phyloP scores from a whole-genome alignment of 2,113 vertebrate species.

The Fulmarus glacialis region DNA sequence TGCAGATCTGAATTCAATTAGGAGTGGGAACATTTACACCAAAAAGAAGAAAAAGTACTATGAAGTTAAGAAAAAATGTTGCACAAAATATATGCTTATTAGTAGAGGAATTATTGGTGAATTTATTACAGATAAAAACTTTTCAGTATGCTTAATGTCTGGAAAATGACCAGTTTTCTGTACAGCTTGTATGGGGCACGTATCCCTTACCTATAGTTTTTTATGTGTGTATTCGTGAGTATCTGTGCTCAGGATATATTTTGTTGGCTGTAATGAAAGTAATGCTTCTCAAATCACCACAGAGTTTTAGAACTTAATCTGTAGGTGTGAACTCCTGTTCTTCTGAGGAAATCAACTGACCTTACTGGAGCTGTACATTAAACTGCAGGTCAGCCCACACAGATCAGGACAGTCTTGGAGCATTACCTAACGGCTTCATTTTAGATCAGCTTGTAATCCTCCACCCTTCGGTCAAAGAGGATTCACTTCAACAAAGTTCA shows the following conservation, averaged over 20 bases:
- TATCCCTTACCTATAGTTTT: neutral
- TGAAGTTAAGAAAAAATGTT: neutral
- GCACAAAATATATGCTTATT: neutral
- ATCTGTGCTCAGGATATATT: neutral
- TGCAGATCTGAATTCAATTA: neutral
- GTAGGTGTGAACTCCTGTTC: neutral
- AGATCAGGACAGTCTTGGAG: neutral
- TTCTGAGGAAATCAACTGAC: neutral
- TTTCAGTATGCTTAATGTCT: neutral
- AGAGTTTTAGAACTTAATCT: neutral
- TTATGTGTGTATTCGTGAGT: neutral
- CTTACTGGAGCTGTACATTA: neutral
- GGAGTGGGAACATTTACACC: neutral
- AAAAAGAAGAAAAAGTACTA: neutral
- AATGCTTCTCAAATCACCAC: neutral
- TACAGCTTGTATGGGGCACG: rapidly evolving
- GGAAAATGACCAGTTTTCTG: neutral
- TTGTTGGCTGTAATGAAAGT: neutral
- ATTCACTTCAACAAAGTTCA: neutral
- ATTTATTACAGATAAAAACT: neutral
- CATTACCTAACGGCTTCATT: neutral
- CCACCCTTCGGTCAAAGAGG: rapidly evolving
- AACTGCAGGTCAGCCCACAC: neutral
- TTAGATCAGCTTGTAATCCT: neutral
- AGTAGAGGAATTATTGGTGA: neutral